Conservation (phyloP, 2,113 vertebrate genomes). For the Platanista minor region DNA sequence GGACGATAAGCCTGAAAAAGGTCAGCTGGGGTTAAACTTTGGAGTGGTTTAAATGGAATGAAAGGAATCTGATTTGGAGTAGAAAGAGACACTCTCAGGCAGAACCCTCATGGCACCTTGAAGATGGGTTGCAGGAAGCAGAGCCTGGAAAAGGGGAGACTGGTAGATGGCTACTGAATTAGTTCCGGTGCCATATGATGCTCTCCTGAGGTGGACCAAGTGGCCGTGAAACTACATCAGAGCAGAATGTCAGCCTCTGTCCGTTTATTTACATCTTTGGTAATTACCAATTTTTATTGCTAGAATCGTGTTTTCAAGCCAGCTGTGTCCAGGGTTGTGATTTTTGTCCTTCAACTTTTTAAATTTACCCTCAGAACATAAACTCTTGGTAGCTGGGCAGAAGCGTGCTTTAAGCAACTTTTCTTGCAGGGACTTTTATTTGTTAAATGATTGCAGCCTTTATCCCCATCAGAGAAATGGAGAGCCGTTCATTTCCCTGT, state of each 20-base stretch:
- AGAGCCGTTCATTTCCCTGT: background rate
- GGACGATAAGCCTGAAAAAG: background rate
- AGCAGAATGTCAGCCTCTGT: background rate
- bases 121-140: background rate
- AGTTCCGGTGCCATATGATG: background rate
- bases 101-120: background rate
- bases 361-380: background rate
- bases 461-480: background rate
- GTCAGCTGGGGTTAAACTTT: background rate
- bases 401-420: background rate
- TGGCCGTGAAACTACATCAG: background rate
- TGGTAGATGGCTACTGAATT: background rate
- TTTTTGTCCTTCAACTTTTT: background rate
- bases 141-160: background rate
- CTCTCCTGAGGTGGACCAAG: background rate
- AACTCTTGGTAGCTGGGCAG: background rate
- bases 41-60: background rate
- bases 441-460: background rate
- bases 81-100: background rate
- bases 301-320: background rate
- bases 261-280: background rate
- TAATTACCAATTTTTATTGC: background rate
- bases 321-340: background rate
- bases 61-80: background rate
- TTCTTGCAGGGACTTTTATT: background rate